Base-by-base conservation (phyloP, 37 sponge, comb jelly and placozoan species). In the Ianthella basta region DNA sequence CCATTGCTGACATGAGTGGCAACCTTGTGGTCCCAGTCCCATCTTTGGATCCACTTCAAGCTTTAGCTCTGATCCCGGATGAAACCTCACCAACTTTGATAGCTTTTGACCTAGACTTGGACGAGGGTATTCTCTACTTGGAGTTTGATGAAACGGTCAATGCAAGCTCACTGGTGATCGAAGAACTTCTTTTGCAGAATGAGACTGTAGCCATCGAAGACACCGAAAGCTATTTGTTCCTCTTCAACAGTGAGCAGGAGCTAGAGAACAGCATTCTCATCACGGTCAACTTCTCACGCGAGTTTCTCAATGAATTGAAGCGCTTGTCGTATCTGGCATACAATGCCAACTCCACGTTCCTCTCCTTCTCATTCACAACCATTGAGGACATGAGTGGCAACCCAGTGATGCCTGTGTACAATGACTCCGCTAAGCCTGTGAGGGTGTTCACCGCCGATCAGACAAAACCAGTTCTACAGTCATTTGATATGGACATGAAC, bases 91-190 rank as follows among this genome's bases (percentile, higher is more conserved):
- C 97, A 29, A 19, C 44, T 15, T 63, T 96, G 21, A 65, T 82
- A 0, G 80, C 32, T 10, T 96, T 89, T 89, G 87, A 89, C 40
- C 83, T 96, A 0, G 94, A 96, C 36, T 21, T 96, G 54, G 65
- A 96, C 82, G 56, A 20, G n/a, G 94, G 90, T 18, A 6, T 81
- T 35, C 84, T 96, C 4, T 83, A 82, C 2, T 57, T 96, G 40
- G 78, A 89, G 79, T 96, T 96, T 59, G 56, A 87, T 75, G 97
- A 96, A 44, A 91, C 94, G 18, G 87, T 96, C 15, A 94, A 96
- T 87, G 92, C 91, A 1, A 85, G 75, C 38, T 91, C 94, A 0
- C 56, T 96, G 32, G 61, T 60, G 10, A 30, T 94, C 10, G 53
- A 65, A 18, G 81, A 85, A 14, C 84, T 96, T 2, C 19, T 86